Conservation (phyloP, 2,888 invertebrate species). For the Cephus pulcher region DNA sequence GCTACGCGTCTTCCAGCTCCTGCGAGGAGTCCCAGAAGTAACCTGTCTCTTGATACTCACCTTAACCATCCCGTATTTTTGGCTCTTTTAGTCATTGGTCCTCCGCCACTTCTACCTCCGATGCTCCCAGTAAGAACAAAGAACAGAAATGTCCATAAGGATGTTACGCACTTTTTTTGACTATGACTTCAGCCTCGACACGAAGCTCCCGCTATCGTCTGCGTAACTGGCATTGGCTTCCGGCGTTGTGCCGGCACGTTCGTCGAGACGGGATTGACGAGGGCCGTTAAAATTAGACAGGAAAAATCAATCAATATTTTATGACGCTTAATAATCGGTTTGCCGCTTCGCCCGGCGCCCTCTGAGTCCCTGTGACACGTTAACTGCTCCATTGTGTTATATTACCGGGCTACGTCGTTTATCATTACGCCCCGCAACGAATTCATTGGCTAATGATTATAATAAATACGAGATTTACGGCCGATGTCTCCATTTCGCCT, state of each 20-base stretch:
- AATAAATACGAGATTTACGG: constrained; percentile 29
- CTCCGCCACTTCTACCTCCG: neutral
- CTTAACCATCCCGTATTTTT: neutral
- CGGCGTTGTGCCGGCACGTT: constrained; percentile 19
- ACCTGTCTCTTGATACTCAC: neutral
- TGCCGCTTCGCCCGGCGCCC: constrained; percentile 19
- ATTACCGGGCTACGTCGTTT: constrained; percentile 28
- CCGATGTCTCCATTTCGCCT: constrained; percentile 32
- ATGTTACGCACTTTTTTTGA: neutral
- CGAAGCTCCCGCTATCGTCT: neutral
- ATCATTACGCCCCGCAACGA: constrained; percentile 26
- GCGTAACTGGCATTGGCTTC: constrained; percentile 19
- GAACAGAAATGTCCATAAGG: neutral
- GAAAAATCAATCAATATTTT: constrained; percentile 52
- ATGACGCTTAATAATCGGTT: constrained; percentile 49
- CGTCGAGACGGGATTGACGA: constrained; percentile 35
- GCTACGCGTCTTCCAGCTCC: neutral
- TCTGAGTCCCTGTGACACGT: constrained; percentile 28
- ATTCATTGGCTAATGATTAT: constrained; percentile 14
- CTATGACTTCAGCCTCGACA: neutral
- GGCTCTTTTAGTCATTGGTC: neutral
- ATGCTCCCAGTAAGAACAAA: neutral
- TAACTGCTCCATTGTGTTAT: constrained; percentile 29
- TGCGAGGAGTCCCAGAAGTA: neutral
- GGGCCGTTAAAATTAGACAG: constrained; percentile 42